Base-by-base conservation (phyloP, 2,113 vertebrate genomes). In the Serilophus lunatus region DNA sequence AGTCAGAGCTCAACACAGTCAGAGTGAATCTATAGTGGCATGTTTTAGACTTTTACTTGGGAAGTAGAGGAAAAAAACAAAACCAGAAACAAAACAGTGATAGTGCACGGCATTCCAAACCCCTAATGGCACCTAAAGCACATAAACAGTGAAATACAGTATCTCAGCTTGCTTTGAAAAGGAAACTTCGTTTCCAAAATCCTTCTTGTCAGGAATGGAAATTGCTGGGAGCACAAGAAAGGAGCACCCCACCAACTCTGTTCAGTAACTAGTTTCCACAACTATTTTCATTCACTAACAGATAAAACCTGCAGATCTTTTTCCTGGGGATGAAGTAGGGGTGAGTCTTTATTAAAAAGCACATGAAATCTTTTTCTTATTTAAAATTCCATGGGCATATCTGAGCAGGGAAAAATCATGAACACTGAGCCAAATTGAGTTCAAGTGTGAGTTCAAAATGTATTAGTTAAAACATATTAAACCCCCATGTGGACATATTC, bases 401-500 rank as follows among this genome's bases (percentile, higher is more conserved):
- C 72, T 84, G 65, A 2, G 0, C 25, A 49, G 64, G 40, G 31
- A 64, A 70, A n/a, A 92, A 82, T 40, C 51, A 35, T 44, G 22
- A 91, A 78, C 44, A 29, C 35, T 44, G 13, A 68, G 45, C 61
- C 60, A 90, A 93, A 95, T 1, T 90, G 49, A 93, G 91, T 93
- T 70, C 64, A 86, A 91, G 12, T 53, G 22, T 64, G 47, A 96
- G 82, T 68, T 93, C 66, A 81, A 94, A 96, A 95, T 61, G 45
- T 14, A 31, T 92, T 96, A 95, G 56, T 95, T 96, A 95, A 96
- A 94, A 91, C 53, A 63, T 29, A 83, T 45, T 75, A 92, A 96
- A 96, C 11, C 49, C 95, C 92, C 90, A 86, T 68, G 88, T 76
- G 92, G 93, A 84, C 61, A 71, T 56, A 78, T 95, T 78, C 16